These are phyloP conservation scores for Actenoides lindsayi DNA, from an alignment of 2,113 vertebrate genomes.

Conservation along the genomic window DNA sequence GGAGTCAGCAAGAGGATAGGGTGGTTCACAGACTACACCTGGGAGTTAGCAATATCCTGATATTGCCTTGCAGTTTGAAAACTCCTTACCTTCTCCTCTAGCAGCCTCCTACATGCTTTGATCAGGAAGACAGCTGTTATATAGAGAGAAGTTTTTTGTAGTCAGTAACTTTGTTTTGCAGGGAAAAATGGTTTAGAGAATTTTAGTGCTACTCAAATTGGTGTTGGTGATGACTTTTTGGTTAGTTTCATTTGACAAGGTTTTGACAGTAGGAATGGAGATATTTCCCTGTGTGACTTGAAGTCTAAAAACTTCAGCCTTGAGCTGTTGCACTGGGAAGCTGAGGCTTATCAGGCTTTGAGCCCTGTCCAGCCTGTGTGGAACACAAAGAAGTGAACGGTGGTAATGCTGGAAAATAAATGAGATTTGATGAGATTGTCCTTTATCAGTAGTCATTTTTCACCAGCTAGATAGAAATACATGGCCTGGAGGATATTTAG, in stretches of 20 bases:
- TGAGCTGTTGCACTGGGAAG: not conserved
- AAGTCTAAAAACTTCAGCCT: not conserved
- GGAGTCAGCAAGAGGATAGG: not conserved
- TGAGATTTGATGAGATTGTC: not conserved
- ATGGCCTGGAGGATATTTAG: not conserved
- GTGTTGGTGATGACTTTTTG: not conserved
- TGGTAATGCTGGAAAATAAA: not conserved
- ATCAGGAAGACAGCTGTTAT: not conserved
- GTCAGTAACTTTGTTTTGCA: not conserved
- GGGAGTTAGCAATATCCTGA: not conserved
- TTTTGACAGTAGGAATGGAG: not conserved
- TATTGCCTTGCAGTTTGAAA: not conserved
- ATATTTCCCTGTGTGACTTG: not conserved
- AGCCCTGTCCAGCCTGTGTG: not conserved
- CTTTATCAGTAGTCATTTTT: not conserved
- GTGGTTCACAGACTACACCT: not conserved
- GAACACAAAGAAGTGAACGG: not conserved
- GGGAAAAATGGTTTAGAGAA: not conserved
- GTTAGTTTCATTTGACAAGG: not conserved
- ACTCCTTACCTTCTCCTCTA: not conserved
- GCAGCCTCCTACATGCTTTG: not conserved
- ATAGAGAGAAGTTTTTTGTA: not conserved
- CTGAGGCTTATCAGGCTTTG: not conserved
- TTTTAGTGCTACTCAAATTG: not conserved
- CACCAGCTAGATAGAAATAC: not conserved